Base-by-base conservation (phyloP, 2,888 invertebrate species). In the Parapristionchus giblindavisi region DNA sequence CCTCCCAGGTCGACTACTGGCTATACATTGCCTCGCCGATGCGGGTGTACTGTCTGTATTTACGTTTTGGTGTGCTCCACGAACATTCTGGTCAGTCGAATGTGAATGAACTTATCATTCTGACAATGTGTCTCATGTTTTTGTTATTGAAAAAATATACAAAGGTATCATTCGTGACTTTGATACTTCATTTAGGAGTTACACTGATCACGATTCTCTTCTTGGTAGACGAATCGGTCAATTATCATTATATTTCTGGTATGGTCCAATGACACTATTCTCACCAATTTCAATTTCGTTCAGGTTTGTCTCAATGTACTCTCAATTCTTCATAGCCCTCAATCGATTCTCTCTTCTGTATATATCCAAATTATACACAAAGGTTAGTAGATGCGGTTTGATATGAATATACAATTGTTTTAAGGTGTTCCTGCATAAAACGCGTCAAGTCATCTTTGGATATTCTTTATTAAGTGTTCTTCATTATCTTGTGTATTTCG, bases 341-440 rank as follows among this genome's bases (percentile, higher is more conserved):
- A 68, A 68, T 52, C 34, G 68, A 24, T 68, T 68, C 52, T 34
- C 52, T 34, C 43, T 68, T 14, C n/a, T 68, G 2, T 68, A 52
- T 8, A 29, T 24, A 1, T 52, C 68, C 17, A 24, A 34, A 5
- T 14, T 68, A 4, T 68, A 68, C 52, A 5, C 14, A 0, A 17
- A 52, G 34, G 52, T 68, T 58, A 56, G 8, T 48, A 17, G 17
- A 48, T 48, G 17, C 48, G 17, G 8, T 48, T 48, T 48, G 17
- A 8, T 17, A 48, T 43, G 56, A 29, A 24, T 56, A 27, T 29
- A 29, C 11, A 17, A 43, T 43, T 43, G 11, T 24, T 36, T 40
- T 27, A 24, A 63, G 63, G 40, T 65, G 5, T 65, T 65, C 6
- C 63, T 43, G 43, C 24, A 29, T 17, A 40, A 43, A 0, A 65